Percentiles rank a stretch among this genome's conserved stretches.
Evolutionary conservation across 2,888 invertebrate genomes (phyloP).

Genomic region (Trissonchulus sp.): DNA sequence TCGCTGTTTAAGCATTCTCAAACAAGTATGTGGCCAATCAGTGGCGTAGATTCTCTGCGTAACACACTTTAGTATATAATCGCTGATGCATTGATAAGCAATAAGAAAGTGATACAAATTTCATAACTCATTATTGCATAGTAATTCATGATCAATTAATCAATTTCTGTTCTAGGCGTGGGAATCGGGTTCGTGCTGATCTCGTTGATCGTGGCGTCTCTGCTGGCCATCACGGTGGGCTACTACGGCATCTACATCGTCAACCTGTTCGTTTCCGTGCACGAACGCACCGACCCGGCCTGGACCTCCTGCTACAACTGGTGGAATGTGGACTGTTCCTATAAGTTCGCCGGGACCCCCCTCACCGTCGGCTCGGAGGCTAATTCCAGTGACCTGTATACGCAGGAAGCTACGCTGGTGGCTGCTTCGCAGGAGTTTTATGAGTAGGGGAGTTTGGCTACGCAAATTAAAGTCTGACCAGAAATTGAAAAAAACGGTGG

Average conservation of each 20-base stretch:
- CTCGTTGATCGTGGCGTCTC: constrained; percentile 41
- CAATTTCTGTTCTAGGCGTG: constrained; percentile 43
- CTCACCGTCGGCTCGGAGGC: not conserved
- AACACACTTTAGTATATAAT: too few species aligned
- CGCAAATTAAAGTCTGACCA: too few species aligned
- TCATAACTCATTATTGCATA: too few species aligned
- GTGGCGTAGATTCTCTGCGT: too few species aligned
- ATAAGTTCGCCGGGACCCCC: not conserved
- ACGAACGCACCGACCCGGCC: not conserved
- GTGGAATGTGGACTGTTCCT: constrained; percentile 17
- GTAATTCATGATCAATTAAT: too few species aligned
- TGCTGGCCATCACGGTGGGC: constrained; percentile 21
- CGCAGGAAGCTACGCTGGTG: not conserved
- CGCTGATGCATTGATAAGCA: too few species aligned
- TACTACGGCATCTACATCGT: not conserved
- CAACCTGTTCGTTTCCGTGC: constrained; percentile 7
- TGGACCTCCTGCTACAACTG: not conserved
- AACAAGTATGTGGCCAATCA: too few species aligned
- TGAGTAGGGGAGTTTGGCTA: too few species aligned
- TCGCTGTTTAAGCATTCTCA: too few species aligned
- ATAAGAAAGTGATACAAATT: too few species aligned
- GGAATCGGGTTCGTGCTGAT: constrained; percentile 47
- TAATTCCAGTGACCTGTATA: not conserved
- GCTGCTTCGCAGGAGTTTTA: not conserved
- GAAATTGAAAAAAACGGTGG: too few species aligned